phyloP scores from a whole-genome alignment of 1,140 invertebrate species.

The Trachymyrmex septentrionalis region DNA sequence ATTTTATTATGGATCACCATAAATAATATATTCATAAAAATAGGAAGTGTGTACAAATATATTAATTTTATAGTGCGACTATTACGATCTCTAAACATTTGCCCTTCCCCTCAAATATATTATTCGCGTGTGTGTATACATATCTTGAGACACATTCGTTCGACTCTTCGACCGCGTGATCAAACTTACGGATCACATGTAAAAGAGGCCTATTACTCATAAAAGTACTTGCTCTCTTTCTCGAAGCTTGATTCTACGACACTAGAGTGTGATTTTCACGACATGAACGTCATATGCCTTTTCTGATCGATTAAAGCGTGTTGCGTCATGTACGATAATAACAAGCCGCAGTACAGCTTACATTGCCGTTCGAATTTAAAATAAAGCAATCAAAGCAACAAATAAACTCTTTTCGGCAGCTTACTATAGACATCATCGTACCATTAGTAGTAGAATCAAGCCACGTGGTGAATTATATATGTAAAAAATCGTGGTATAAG shows the following conservation, averaged over 20 bases:
- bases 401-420: conserved; percentile 18
- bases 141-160: conserved; percentile 44
- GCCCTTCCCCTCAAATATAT: conserved; percentile 57
- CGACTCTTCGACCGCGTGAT: conserved; percentile 19
- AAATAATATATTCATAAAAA: conserved; percentile 71
- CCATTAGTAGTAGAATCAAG: conserved; percentile 34
- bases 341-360: conserved; percentile 37
- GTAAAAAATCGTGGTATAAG: background rate
- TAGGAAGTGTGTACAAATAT: conserved; percentile 75
- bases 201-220: conserved; percentile 39
- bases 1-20: conserved; percentile 68
- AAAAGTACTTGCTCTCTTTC: conserved; percentile 21
- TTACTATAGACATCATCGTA: background rate
- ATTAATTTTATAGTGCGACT: conserved; percentile 62
- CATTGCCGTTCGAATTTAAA: background rate
- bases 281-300: conserved; percentile 58
- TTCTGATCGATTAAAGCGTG: conserved; percentile 54
- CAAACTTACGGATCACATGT: conserved; percentile 46
- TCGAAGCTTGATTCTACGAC: conserved; percentile 66
- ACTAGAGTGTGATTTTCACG: conserved; percentile 37
- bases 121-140: conserved; percentile 28
- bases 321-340: conserved; percentile 40
- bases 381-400: conserved; percentile 21
- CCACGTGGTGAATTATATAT: conserved; percentile 12
- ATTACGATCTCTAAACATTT: conserved; percentile 63